A percentile compares a stretch with the other conserved stretches of the same genome.
phyloP scores from a whole-genome alignment of 2,113 vertebrate genomes.

The Epinephelus fuscoguttatus region DNA sequence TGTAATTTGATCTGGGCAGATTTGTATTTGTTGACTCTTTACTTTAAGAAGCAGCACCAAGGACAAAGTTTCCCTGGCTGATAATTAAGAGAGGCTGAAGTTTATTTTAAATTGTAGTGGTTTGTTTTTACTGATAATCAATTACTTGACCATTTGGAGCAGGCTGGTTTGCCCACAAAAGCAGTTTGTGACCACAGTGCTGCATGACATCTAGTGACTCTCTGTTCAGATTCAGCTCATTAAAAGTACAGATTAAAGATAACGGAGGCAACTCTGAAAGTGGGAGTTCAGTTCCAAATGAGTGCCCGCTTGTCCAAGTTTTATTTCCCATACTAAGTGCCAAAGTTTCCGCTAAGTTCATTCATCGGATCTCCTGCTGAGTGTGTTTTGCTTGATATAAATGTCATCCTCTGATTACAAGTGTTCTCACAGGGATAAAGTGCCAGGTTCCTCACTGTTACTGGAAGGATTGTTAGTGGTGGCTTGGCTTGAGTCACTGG shows the following conservation, averaged over 20 bases:
- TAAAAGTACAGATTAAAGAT: conserved; percentile 17
- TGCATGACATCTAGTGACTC: not conserved
- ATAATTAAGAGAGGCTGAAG: not conserved
- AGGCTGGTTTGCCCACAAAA: not conserved
- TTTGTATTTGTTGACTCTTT: too few relatives aligned
- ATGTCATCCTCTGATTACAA: conserved; percentile 31
- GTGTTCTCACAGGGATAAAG: not conserved
- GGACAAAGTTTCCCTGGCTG: not conserved
- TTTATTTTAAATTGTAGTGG: not conserved
- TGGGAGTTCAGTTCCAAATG: not conserved
- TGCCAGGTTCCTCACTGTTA: not conserved
- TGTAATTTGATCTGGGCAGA: too few relatives aligned
- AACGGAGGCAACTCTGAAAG: not conserved
- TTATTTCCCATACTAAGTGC: not conserved
- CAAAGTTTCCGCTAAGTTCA: not conserved
- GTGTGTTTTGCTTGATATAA: conserved; percentile 22
- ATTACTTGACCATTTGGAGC: not conserved
- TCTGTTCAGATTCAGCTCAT: conserved; percentile 12
- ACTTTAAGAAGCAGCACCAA: too few relatives aligned
- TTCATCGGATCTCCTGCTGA: conserved; percentile 13
- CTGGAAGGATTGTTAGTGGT: not conserved
- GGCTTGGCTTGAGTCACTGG: conserved; percentile 16
- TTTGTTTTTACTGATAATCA: not conserved
- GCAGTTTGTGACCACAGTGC: not conserved
- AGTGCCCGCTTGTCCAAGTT: not conserved